Conservation (phyloP, 1,140 invertebrate species). For the fruit fly (Drosophila melanogaster) region Release_6_plus_ISO1_MT NT_033777.3:30912001-30912500, state of each 20-base stretch:
- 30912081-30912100: constrained; percentile 55
- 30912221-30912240: constrained; percentile 84
- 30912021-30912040: constrained; percentile 4
- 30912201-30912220: constrained; percentile 77
- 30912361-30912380: constrained; percentile 4
- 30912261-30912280: constrained; percentile 80
- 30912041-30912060: constrained; percentile 50
- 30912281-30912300: constrained; percentile 70
- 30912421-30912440: constrained; percentile 77
- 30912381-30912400: constrained; percentile 56
- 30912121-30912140: constrained; percentile 73
- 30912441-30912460: constrained; percentile 54
- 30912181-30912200: constrained; percentile 8
- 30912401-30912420: constrained; percentile 72
- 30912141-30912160: constrained; percentile 84
- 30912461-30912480: constrained; percentile 23
- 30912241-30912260: constrained; percentile 85
- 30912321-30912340: constrained; percentile 51
- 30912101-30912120: constrained; percentile 16
- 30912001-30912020: constrained; percentile 12
- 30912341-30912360: background rate
- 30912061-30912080: constrained; percentile 78
- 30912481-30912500: constrained; percentile 56
- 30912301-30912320: constrained; percentile 82
- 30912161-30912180: constrained; percentile 31